Evolutionary conservation across 1,140 invertebrate species (phyloP).

Genomic region (Euborellia annulipes): DNA sequence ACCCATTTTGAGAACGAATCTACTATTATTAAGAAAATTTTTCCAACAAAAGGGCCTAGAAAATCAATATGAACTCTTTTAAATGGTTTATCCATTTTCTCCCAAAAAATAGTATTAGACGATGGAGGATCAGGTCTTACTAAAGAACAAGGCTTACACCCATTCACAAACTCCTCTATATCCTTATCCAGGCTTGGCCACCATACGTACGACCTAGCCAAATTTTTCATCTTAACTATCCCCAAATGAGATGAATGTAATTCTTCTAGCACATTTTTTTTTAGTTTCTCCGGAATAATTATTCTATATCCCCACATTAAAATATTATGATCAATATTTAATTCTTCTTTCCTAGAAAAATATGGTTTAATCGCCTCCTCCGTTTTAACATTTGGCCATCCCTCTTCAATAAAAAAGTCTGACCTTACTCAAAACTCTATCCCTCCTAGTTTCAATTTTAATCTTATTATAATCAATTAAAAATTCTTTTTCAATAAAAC

Average conservation of each 20-base stretch:
- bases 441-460: slow-evolving; percentile 1
- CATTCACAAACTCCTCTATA: background rate
- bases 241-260: slow-evolving; percentile 9
- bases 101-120: too few species aligned
- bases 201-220: slow-evolving; percentile 13
- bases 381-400: too few species aligned
- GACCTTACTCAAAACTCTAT: background rate
- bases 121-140: too few species aligned
- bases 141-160: too few species aligned
- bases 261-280: slow-evolving; percentile 3
- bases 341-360: slow-evolving; percentile 1
- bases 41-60: background rate
- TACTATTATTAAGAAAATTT: background rate
- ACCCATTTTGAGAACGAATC: background rate
- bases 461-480: background rate
- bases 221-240: slow-evolving; percentile 8
- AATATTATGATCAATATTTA: slow-evolving; percentile 8
- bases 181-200: background rate
- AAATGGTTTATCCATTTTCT: background rate
- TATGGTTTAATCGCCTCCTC: too few species aligned
- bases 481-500: background rate
- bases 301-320: slow-evolving; percentile 11
- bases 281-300: slow-evolving; percentile 1
- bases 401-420: background rate
- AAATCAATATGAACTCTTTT: background rate